These are phyloP conservation scores for Gerosis bhagava DNA, from an alignment of 2,888 invertebrate genomes.

Conservation along the genomic window DNA sequence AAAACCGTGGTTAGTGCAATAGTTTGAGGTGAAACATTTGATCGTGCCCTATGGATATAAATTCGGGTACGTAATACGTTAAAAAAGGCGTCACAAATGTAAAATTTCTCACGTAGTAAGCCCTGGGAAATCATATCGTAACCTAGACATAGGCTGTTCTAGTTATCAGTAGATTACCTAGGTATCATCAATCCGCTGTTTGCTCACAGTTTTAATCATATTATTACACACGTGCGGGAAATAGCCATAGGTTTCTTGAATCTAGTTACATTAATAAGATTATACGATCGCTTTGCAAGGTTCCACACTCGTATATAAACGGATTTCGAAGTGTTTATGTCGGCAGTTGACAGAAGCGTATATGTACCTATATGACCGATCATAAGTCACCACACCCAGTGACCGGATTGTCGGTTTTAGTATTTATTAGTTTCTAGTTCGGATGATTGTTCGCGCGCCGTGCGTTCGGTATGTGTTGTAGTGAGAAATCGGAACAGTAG, in stretches of 20 bases:
- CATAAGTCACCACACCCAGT: slow-evolving; percentile 85
- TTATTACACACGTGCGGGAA: slow-evolving; percentile 85
- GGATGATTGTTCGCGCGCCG: slow-evolving; percentile 76
- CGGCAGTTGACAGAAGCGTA: slow-evolving; percentile 85
- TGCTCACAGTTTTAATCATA: slow-evolving; percentile 85
- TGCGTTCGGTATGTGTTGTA: slow-evolving; percentile 66
- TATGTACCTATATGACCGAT: slow-evolving; percentile 84
- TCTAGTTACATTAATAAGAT: slow-evolving; percentile 91
- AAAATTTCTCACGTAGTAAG: slow-evolving; percentile 49
- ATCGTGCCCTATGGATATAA: slow-evolving; percentile 83
- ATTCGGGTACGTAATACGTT: slow-evolving; percentile 79
- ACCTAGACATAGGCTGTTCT: slow-evolving; percentile 85
- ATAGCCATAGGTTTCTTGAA: slow-evolving; percentile 88
- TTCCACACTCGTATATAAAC: slow-evolving; percentile 82
- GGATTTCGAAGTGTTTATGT: slow-evolving; percentile 83
- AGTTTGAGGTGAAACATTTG: slow-evolving; percentile 79
- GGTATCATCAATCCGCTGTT: slow-evolving; percentile 82
- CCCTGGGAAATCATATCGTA: slow-evolving; percentile 72
- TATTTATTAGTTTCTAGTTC: slow-evolving; percentile 74
- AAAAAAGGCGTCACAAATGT: slow-evolving; percentile 55
- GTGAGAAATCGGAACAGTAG: slow-evolving; percentile 45
- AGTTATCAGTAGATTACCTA: slow-evolving; percentile 83
- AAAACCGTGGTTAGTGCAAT: slow-evolving; percentile 80
- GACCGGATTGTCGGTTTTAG: slow-evolving; percentile 83
- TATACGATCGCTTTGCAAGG: slow-evolving; percentile 83